These are phyloP conservation scores for Varecia variegata DNA, from an alignment of 2,797 vertebrate species.

Conservation along the genomic window DNA sequence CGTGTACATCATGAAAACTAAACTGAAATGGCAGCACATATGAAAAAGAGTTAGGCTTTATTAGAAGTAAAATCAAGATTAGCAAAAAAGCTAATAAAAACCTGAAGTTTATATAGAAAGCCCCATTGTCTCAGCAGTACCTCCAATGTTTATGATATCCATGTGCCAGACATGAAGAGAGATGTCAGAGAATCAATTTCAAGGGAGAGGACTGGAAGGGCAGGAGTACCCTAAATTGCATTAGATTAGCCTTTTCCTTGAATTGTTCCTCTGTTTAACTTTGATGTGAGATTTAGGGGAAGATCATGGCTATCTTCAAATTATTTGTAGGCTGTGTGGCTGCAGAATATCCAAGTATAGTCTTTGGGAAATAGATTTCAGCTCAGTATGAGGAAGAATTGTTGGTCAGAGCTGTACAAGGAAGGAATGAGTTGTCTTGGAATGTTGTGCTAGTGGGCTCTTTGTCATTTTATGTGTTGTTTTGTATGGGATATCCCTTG, in stretches of 20 bases:
- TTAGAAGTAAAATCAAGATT: not conserved
- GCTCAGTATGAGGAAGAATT: not conserved
- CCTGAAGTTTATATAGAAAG: not conserved
- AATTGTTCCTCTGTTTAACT: not conserved
- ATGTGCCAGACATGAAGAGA: not conserved
- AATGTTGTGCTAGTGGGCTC: not conserved
- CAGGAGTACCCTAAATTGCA: not conserved
- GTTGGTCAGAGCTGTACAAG: not conserved
- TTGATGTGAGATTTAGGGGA: not conserved
- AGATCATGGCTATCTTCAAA: not conserved
- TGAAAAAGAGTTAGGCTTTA: not conserved
- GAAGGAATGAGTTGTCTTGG: not conserved
- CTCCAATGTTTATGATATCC: not conserved
- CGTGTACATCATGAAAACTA: not conserved
- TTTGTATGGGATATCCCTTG: not conserved
- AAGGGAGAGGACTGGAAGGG: not conserved
- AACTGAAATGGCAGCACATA: not conserved
- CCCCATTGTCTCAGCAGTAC: not conserved
- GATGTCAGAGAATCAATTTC: not conserved
- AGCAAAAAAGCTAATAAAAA: not conserved
- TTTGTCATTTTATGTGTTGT: not conserved
- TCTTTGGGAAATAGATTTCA: conserved; percentile 1
- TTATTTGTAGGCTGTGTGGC: not conserved
- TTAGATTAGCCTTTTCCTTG: not conserved
- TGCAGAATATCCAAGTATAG: not conserved